Percentiles rank a stretch among this genome's conserved stretches.
Evolutionary conservation across 2,888 invertebrate species (phyloP).

Genomic region (Chaitophorus viminalis): DNA sequence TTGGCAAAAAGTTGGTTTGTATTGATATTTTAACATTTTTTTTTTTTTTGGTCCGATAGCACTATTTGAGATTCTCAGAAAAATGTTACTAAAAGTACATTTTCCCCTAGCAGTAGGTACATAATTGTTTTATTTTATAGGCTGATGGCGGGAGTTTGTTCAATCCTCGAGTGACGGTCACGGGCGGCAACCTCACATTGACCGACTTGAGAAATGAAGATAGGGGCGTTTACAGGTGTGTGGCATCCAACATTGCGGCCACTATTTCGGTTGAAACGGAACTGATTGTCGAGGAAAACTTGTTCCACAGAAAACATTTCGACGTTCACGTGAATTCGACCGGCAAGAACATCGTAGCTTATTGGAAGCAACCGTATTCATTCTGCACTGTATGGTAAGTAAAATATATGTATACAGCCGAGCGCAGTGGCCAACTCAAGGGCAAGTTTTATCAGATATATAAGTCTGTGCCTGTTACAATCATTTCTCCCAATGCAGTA

Average conservation of each 20-base stretch:
- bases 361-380: conserved; percentile 50
- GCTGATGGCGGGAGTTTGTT: conserved; percentile 81
- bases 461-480: too few relatives aligned
- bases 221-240: conserved; percentile 85
- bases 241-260: conserved; percentile 87
- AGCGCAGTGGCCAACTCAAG: too few relatives aligned
- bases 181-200: conserved; percentile 85
- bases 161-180: conserved; percentile 74
- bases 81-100: too few relatives aligned
- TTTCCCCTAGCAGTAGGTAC: too few relatives aligned
- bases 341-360: conserved; percentile 9
- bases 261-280: conserved; percentile 84
- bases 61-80: too few relatives aligned
- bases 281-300: conserved; percentile 83
- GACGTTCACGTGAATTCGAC: conserved; percentile 34
- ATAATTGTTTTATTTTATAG: conserved; percentile 67
- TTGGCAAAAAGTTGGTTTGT: conserved; percentile 74
- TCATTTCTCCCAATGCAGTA: too few relatives aligned
- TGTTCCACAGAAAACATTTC: conserved; percentile 73
- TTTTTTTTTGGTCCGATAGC: too few relatives aligned
- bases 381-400: conserved; percentile 50
- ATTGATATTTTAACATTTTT: too few relatives aligned
- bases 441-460: too few relatives aligned
- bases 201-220: conserved; percentile 83
- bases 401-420: too few relatives aligned